Conservation (phyloP, 1,140 invertebrate species). For the Diprion similis region DNA sequence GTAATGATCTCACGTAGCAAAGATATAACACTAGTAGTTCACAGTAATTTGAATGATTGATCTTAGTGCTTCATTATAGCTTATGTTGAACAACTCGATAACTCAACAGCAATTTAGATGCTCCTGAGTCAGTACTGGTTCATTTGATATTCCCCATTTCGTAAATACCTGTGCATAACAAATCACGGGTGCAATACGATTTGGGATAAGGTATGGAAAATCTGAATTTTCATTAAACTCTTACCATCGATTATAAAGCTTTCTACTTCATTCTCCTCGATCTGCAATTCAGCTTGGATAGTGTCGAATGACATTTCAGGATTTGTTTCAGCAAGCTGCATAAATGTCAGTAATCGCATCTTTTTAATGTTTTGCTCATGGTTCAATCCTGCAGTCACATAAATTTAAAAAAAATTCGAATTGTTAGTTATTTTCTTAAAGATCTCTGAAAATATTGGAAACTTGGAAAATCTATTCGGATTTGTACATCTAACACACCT, state of each 20-base stretch:
- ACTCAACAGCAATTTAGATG: slow-evolving; percentile 38
- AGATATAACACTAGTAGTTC: slow-evolving; percentile 10
- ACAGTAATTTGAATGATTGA: slow-evolving; percentile 14
- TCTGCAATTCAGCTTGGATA: slow-evolving; percentile 87
- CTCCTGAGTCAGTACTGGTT: slow-evolving; percentile 49
- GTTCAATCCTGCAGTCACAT: slow-evolving; percentile 72
- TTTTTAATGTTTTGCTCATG: slow-evolving; percentile 97
- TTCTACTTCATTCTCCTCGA: slow-evolving; percentile 89
- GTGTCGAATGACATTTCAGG: slow-evolving; percentile 90
- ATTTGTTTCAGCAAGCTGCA: slow-evolving; percentile 93
- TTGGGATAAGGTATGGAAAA: neutral
- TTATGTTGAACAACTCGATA: slow-evolving; percentile 49
- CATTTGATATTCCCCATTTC: slow-evolving; percentile 44
- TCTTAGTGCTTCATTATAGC: slow-evolving; percentile 1
- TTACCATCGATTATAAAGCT: slow-evolving; percentile 95
- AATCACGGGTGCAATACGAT: neutral
- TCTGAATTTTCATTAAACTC: slow-evolving; percentile 11
- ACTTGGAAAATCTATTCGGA: slow-evolving; percentile 10
- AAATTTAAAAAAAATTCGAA: slow-evolving; percentile 13
- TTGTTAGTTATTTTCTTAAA: neutral
- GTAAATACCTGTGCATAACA: neutral
- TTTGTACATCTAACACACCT: slow-evolving; percentile 62
- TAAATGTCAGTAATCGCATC: slow-evolving; percentile 95
- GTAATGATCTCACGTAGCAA: slow-evolving; percentile 12
- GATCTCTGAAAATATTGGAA: slow-evolving; percentile 3